Base-by-base conservation (phyloP, 1,140 invertebrate species). In the Scylla paramamosain region DNA sequence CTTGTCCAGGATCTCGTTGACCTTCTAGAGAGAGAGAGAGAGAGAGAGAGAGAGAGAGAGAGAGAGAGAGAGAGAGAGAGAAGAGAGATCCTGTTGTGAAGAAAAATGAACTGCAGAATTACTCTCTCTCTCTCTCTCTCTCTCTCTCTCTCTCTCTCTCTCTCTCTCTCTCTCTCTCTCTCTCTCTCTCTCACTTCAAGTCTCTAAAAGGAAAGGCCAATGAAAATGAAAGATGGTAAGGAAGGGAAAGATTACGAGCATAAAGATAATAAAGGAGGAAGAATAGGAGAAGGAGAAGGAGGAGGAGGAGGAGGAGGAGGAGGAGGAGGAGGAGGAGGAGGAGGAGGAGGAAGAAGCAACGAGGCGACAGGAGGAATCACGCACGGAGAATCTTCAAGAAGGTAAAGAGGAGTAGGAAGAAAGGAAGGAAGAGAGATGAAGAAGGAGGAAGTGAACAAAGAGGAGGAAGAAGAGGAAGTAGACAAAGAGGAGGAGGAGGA, bases 21-120 rank as follows among this genome's bases (percentile, higher is more conserved):
- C 67, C 67, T 77, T 77, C 20, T 7, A n/a, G 67, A 77, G 67
- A 77, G 20, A 77, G 67, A 77, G 67, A 77, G 67, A 77, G 67
- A 77, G 67, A 77, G 67, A 77, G 67, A 77, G 67, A 77, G 67
- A 77, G 67, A 77, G 67, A 77, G 67, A 77, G 67, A 77, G n/a
- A n/a, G 67, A 77, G 67, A 77, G 67, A 77, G 67, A 77, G 67
- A 77, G n/a, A n/a, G n/a, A 77, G n/a, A 77, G 20, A 77, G 10
- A 67, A 67, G 6, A 77, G n/a, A 77, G 20, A 77, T 77, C 67
- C 10, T 77, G 20, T 0, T 77, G 67, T n/a, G n/a, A 77, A 14
- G 67, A n/a, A n/a, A n/a, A n/a, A 77, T 77, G 67, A n/a, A 77
- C n/a, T 25, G 20, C 67, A 77, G 67, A 77, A 77, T 77, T 77